Base-by-base conservation (phyloP, 2,113 vertebrate species). In the Myiopsitta monachus region DNA sequence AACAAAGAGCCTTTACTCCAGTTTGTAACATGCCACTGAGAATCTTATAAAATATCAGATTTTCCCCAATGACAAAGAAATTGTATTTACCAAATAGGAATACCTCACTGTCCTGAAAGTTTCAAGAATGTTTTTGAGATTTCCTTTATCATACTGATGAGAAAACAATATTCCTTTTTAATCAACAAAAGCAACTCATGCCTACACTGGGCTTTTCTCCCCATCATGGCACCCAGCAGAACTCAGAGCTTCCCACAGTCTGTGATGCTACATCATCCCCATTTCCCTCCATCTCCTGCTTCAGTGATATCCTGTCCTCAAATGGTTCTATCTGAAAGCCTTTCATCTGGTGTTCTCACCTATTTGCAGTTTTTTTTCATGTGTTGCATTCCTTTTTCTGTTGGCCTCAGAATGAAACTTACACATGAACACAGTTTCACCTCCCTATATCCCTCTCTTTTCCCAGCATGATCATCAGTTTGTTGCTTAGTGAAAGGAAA, bases 351-450 rank as follows among this genome's bases (percentile, higher is more conserved):
- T 55, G 27, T 57, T 67, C 31, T 84, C 22, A 38, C 30, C 14
- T 63, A 28, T 54, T 87, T 46, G 44, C 13, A 63, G 54, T 21
- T 54, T 88, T 54, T 88, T 82, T 62, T 52, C 8, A 14, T 11
- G 19, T 24, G 10, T 39, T 69, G 39, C 5, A 7, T 52, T 43
- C 70, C 11, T 72, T 78, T 59, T 85, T 28, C 46, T 43, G 10
- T 63, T 31, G 11, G 15, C 31, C 18, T 77, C 19, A 26, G 24
- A 44, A 76, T 0, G 0, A 57, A 52, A 39, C 27, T n/a, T 39
- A 24, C 8, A 85, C 62, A 49, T 39, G 67, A 88, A 10, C 11
- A 66, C 13, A 74, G 19, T 64, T 68, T 47, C 12, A n/a, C 17
- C n/a, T 90, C 22, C 31, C 3, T 27, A 7, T 57, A 89, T 67